Evolutionary conservation across 2,888 invertebrate species (phyloP).

Genomic region (Cremastinae sp.): DNA sequence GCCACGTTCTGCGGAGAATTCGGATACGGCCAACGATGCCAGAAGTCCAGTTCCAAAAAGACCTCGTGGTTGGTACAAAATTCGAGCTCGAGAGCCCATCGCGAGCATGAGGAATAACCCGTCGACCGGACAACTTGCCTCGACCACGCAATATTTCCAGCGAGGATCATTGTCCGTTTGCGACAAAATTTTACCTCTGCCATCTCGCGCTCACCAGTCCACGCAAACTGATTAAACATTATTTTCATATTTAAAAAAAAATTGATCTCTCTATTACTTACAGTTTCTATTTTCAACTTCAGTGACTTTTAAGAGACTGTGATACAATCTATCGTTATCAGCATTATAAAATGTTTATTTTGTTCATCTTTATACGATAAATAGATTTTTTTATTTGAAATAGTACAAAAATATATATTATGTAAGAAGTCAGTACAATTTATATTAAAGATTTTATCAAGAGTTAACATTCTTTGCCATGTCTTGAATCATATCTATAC

Average conservation of each 20-base stretch:
- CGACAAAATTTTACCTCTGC: constrained; percentile 73
- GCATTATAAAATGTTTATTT: too few species aligned
- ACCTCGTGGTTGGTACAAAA: constrained; percentile 73
- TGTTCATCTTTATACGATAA: background rate
- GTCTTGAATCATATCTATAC: constrained; percentile 60
- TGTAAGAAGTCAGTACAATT: background rate
- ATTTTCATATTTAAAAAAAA: too few species aligned
- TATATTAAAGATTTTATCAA: background rate
- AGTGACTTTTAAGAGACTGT: too few species aligned
- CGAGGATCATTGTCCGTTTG: constrained; percentile 74
- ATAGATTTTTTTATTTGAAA: too few species aligned
- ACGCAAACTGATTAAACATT: constrained; percentile 69
- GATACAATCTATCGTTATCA: too few species aligned
- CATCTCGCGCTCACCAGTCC: constrained; percentile 73
- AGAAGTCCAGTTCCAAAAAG: constrained; percentile 74
- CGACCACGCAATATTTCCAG: constrained; percentile 74
- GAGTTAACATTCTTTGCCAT: constrained; percentile 42
- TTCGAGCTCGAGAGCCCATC: constrained; percentile 75
- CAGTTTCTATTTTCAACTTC: too few species aligned
- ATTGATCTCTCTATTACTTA: too few species aligned
- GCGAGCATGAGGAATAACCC: constrained; percentile 70
- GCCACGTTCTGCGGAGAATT: constrained; percentile 14
- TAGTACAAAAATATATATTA: too few species aligned
- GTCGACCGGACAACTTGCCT: constrained; percentile 68
- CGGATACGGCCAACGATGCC: constrained; percentile 43